Percentiles rank a stretch among this genome's conserved stretches.
Conservation (phyloP, 1,140 invertebrate species). For the Adoxophyes honmai region DNA sequence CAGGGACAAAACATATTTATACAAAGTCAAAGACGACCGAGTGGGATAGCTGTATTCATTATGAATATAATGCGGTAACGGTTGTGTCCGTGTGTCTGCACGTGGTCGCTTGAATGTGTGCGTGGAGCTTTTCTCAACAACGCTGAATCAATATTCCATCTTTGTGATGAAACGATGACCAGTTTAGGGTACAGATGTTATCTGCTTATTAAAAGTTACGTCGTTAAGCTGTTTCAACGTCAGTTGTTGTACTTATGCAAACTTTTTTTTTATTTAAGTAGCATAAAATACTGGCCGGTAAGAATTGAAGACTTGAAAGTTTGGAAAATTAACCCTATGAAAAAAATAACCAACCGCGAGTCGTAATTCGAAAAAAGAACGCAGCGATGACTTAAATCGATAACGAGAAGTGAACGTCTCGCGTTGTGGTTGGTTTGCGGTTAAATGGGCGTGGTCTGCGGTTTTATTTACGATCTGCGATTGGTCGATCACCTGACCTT, state of each 20-base stretch:
- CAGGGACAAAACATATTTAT: slow-evolving; percentile 73
- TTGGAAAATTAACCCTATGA: background rate
- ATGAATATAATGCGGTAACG: slow-evolving; percentile 73
- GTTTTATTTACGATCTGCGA: slow-evolving; percentile 67
- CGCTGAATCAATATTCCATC: slow-evolving; percentile 74
- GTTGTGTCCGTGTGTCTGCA: slow-evolving; percentile 65
- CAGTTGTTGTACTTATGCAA: background rate
- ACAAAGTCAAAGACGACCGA: slow-evolving; percentile 75
- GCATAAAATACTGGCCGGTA: background rate
- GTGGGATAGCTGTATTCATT: slow-evolving; percentile 76
- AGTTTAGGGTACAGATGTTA: slow-evolving; percentile 37
- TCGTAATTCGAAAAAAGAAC: slow-evolving; percentile 51
- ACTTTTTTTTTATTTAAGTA: background rate
- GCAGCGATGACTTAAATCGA: slow-evolving; percentile 54
- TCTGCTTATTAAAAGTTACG: slow-evolving; percentile 18
- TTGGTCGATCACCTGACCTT: slow-evolving; percentile 74
- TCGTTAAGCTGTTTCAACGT: background rate
- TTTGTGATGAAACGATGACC: slow-evolving; percentile 61
- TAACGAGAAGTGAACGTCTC: slow-evolving; percentile 65
- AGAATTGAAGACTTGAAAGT: background rate
- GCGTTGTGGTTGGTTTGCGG: slow-evolving; percentile 75
- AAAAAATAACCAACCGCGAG: slow-evolving; percentile 22
- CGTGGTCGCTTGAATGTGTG: slow-evolving; percentile 40
- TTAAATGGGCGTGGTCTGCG: slow-evolving; percentile 68
- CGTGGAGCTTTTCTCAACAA: slow-evolving; percentile 56